A percentile compares a stretch with the other conserved stretches of the same genome.
Evolutionary conservation across 2,888 invertebrate genomes (phyloP).

Genomic region (Chelonus formosanus): DNA sequence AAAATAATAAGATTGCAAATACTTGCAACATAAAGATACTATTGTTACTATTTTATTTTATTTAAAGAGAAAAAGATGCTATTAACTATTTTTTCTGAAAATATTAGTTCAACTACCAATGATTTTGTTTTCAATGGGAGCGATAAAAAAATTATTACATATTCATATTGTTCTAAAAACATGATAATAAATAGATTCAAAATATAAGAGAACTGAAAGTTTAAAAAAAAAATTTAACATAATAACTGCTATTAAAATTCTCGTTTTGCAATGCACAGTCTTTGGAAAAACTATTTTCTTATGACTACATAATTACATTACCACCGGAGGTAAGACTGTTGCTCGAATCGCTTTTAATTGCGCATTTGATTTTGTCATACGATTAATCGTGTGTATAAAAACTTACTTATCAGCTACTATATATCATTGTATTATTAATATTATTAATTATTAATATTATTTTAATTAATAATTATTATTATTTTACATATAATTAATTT

Average conservation of each 20-base stretch:
- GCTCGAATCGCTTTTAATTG: constrained; percentile 22
- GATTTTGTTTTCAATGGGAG: background rate
- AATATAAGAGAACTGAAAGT: too few relatives aligned
- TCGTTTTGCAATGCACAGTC: constrained; percentile 17
- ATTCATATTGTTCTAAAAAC: too few relatives aligned
- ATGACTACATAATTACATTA: background rate
- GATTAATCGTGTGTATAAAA: constrained; percentile 8
- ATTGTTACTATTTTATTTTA: constrained; percentile 9
- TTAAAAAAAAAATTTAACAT: background rate
- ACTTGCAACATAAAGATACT: background rate
- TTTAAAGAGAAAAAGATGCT: background rate
- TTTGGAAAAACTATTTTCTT: constrained; percentile 1
- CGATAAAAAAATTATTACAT: background rate
- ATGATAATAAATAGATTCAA: too few relatives aligned
- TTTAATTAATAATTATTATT: constrained; percentile 13
- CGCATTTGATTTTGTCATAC: background rate
- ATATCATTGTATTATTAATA: constrained; percentile 9
- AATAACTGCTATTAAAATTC: background rate
- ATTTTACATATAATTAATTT: background rate
- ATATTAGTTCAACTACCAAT: constrained; percentile 3
- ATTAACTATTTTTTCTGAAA: constrained; percentile 2
- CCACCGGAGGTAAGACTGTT: constrained; percentile 31
- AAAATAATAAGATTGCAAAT: constrained; percentile 6
- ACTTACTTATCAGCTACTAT: background rate
- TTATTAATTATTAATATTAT: background rate